A percentile compares a stretch with the other conserved stretches of the same genome.
phyloP scores from a whole-genome alignment of 2,797 vertebrate genomes.

The Liparis tanakae region DNA sequence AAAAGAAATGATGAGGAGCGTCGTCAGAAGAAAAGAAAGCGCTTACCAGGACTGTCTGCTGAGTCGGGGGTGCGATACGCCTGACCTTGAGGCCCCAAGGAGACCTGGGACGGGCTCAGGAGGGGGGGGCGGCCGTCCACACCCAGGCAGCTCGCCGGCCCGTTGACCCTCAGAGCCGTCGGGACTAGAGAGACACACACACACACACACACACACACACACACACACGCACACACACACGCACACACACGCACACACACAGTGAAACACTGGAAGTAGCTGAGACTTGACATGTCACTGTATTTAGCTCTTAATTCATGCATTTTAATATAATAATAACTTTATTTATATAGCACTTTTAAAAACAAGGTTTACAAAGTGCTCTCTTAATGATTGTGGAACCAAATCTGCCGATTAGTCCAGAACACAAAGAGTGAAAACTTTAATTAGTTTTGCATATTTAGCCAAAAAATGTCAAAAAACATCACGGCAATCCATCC shows the following conservation, averaged over 20 bases:
- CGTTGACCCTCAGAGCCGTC: slow-evolving; percentile 83
- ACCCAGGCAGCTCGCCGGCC: slow-evolving; percentile 84
- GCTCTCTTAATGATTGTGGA: neutral
- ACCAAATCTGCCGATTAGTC: neutral
- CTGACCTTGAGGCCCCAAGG: slow-evolving; percentile 83
- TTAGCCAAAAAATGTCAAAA: neutral
- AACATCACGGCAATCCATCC: neutral
- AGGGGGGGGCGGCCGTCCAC: slow-evolving; percentile 82
- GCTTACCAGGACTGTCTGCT: slow-evolving; percentile 84
- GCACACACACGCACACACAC: slow-evolving; percentile 32
- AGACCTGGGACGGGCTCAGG: slow-evolving; percentile 84
- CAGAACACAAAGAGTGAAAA: neutral
- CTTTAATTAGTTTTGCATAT: neutral
- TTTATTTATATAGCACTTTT: too few species aligned
- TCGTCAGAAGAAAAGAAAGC: neutral
- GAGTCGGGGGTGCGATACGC: slow-evolving; percentile 86
- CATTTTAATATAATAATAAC: too few species aligned
- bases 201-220: slow-evolving; percentile 26
- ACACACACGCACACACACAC: slow-evolving; percentile 33
- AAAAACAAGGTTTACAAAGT: too few species aligned
- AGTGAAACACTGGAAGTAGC: neutral
- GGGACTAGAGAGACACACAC: slow-evolving; percentile 77
- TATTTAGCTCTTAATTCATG: neutral
- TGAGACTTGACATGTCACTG: neutral
- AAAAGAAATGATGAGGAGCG: neutral